Conservation (phyloP, 2,888 invertebrate species). For the Tanypteryx hageni region DNA sequence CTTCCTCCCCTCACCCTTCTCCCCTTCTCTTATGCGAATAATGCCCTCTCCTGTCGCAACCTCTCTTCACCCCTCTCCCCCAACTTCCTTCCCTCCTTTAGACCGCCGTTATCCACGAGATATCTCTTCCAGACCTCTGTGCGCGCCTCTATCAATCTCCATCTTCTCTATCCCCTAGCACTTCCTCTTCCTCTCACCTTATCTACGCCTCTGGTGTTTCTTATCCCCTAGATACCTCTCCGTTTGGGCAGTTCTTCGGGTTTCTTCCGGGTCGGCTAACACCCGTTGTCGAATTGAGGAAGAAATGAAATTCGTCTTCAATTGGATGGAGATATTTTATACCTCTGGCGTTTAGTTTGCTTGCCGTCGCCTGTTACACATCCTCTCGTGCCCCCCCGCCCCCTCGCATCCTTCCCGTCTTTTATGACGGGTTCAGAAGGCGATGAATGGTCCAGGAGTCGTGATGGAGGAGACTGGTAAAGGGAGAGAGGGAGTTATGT, state of each 20-base stretch:
- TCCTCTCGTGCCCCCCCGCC: background rate
- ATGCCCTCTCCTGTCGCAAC: conserved; percentile 6
- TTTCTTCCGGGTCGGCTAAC: background rate
- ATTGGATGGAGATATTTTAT: too few relatives aligned
- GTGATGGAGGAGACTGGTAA: conserved; percentile 44
- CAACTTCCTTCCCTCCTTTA: background rate
- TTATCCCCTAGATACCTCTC: background rate
- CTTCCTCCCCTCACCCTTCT: background rate
- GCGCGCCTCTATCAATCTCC: background rate
- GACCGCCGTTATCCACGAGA: background rate
- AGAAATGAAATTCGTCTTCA: too few relatives aligned
- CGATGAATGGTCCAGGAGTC: conserved; percentile 62
- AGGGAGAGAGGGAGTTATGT: background rate
- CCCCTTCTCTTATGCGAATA: background rate
- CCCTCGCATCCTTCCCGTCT: conserved; percentile 27
- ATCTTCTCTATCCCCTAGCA: conserved; percentile 6
- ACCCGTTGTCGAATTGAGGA: too few relatives aligned
- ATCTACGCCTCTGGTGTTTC: background rate
- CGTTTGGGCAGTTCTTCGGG: background rate
- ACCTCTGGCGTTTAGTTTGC: background rate
- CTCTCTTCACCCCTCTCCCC: background rate
- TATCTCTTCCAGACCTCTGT: too few relatives aligned
- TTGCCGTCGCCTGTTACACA: background rate
- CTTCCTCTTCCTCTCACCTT: background rate
- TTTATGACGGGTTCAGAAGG: conserved; percentile 43